Evolutionary conservation across 2,888 invertebrate genomes (phyloP).

Genomic region (Drosophila setosimentum): DNA sequence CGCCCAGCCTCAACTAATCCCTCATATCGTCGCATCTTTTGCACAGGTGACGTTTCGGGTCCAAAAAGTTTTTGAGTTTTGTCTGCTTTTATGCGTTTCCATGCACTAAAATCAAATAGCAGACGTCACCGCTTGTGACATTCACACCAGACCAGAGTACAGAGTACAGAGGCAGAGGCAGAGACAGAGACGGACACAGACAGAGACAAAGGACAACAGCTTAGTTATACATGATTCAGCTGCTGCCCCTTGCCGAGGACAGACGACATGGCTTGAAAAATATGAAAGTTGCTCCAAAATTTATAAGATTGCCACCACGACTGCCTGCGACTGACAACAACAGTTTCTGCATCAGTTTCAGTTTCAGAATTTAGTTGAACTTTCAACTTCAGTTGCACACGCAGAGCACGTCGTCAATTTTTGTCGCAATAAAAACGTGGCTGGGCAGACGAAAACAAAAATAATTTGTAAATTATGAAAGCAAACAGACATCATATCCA

Average conservation of each 20-base stretch:
- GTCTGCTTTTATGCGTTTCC: slow-evolving; percentile 45
- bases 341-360: slow-evolving; percentile 26
- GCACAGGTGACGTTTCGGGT: slow-evolving; percentile 26
- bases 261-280: slow-evolving; percentile 53
- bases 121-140: slow-evolving; percentile 49
- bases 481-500: slow-evolving; percentile 63
- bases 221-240: slow-evolving; percentile 6
- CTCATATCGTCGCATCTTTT: slow-evolving; percentile 5
- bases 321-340: slow-evolving; percentile 21
- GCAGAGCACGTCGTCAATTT: slow-evolving; percentile 65
- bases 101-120: slow-evolving; percentile 56
- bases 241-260: slow-evolving; percentile 9
- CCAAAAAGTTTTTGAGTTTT: slow-evolving; percentile 8
- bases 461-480: slow-evolving; percentile 20
- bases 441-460: slow-evolving; percentile 14
- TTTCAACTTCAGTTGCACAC: slow-evolving; percentile 52
- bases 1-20: slow-evolving; percentile 1
- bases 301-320: slow-evolving; percentile 62
- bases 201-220: slow-evolving; percentile 30
- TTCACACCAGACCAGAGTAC: slow-evolving; percentile 29
- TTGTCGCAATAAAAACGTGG: slow-evolving; percentile 73
- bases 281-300: slow-evolving; percentile 80
- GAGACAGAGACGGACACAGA: neutral
- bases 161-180: slow-evolving; percentile 1
- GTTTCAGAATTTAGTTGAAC: slow-evolving; percentile 34